phyloP scores from a whole-genome alignment of 2,113 vertebrate genomes.

The Calidris pugnax region DNA sequence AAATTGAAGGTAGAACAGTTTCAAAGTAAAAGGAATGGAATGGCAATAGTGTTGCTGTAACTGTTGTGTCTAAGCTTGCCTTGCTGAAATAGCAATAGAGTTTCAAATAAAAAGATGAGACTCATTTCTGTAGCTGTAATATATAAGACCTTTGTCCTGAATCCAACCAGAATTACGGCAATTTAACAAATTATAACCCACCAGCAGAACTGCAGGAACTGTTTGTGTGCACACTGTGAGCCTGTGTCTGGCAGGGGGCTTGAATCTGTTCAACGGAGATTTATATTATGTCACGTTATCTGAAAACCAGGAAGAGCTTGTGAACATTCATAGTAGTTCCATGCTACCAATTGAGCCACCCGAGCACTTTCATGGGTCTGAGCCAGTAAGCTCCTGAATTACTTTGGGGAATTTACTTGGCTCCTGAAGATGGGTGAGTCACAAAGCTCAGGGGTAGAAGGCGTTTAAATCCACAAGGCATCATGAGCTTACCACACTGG shows the following conservation, averaged over 20 bases:
- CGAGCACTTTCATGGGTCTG: neutral
- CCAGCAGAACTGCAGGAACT: neutral
- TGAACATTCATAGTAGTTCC: neutral
- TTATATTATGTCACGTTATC: neutral
- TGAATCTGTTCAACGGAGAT: neutral
- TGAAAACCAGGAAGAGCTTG: neutral
- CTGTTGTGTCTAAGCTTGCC: neutral
- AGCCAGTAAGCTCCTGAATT: neutral
- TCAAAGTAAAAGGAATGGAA: neutral
- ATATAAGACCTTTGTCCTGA: neutral
- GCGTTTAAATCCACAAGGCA: neutral
- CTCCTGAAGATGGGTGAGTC: neutral
- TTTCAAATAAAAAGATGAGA: conserved; percentile 21
- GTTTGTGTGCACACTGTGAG: neutral
- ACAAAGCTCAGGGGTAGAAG: neutral
- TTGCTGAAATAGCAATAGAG: neutral
- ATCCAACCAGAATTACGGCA: neutral
- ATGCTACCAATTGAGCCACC: neutral
- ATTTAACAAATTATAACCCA: neutral
- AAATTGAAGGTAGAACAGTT: neutral
- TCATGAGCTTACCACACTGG: neutral
- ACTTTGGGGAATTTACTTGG: neutral
- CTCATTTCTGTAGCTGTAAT: conserved; percentile 1
- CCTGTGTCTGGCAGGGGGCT: neutral
- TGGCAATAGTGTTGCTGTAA: neutral